phyloP scores from a whole-genome alignment of 1,140 invertebrate species.

The Caligus rogercresseyi region DNA sequence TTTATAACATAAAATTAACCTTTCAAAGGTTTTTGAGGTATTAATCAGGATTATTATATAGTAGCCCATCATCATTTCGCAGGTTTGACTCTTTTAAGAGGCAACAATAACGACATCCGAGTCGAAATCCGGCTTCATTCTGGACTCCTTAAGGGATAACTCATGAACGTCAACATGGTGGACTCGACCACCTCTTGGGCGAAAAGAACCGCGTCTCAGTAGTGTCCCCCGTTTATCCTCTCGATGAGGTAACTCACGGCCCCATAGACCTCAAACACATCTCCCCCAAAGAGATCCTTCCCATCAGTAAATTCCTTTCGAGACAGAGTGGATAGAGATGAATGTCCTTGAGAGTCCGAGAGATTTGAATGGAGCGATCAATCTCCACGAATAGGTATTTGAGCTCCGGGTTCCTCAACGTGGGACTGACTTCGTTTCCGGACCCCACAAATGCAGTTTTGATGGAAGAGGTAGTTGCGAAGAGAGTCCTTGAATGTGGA shows the following conservation, averaged over 20 bases:
- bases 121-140: constrained; percentile 4
- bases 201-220: not conserved
- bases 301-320: not conserved
- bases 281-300: not conserved
- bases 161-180: constrained; percentile 20
- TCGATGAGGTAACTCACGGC: not conserved
- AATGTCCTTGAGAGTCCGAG: not conserved
- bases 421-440: not conserved
- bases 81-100: constrained; percentile 14
- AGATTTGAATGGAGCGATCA: constrained; percentile 1
- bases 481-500: not conserved
- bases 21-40: too few relatives aligned
- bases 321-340: not conserved
- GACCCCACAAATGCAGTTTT: not conserved
- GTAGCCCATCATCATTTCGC: too few relatives aligned
- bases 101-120: constrained; percentile 9
- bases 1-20: too few relatives aligned
- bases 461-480: not conserved
- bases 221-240: not conserved
- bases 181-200: not conserved
- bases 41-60: too few relatives aligned
- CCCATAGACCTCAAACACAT: not conserved
- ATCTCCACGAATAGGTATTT: constrained; percentile 9
- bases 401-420: not conserved
- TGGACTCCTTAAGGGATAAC: not conserved